These are phyloP conservation scores for Alligator mississippiensis DNA, from an alignment of 2,113 vertebrate genomes.

Conservation along the genomic window DNA sequence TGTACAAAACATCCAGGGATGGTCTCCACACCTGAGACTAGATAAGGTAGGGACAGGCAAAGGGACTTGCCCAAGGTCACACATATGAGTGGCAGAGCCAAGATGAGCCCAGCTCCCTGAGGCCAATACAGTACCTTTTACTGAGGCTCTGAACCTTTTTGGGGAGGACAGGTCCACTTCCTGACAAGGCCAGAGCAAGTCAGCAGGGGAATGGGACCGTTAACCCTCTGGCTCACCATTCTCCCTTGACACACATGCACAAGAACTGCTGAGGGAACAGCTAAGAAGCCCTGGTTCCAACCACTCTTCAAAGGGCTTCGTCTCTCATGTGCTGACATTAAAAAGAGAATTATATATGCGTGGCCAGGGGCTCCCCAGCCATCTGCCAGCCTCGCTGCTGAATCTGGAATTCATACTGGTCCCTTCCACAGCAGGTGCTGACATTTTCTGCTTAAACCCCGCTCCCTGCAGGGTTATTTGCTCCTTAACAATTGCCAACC, in stretches of 20 bases:
- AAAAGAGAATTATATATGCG: background rate
- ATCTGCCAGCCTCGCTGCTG: background rate
- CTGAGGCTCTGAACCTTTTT: too few relatives aligned
- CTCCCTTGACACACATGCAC: background rate
- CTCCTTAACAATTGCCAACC: background rate
- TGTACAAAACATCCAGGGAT: too few relatives aligned
- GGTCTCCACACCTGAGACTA: too few relatives aligned
- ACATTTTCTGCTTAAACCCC: background rate
- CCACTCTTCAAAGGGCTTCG: background rate
- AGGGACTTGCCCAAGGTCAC: too few relatives aligned
- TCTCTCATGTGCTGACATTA: background rate
- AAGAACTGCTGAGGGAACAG: background rate
- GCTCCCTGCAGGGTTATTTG: background rate
- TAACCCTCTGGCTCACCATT: background rate
- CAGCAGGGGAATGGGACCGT: background rate
- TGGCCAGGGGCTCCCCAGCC: background rate
- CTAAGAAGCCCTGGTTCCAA: background rate
- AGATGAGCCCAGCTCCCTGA: too few relatives aligned
- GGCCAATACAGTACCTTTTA: too few relatives aligned
- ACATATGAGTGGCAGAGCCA: too few relatives aligned
- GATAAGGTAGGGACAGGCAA: too few relatives aligned
- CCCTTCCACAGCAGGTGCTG: background rate
- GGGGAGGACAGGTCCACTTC: background rate
- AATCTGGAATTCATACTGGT: background rate
- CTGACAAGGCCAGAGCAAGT: background rate